Percentiles rank a stretch among this genome's conserved stretches.
These are phyloP conservation scores for Stichopus horrens DNA, from an alignment of 53 echinoderm and acorn worm genomes.

Conservation along the genomic window DNA sequence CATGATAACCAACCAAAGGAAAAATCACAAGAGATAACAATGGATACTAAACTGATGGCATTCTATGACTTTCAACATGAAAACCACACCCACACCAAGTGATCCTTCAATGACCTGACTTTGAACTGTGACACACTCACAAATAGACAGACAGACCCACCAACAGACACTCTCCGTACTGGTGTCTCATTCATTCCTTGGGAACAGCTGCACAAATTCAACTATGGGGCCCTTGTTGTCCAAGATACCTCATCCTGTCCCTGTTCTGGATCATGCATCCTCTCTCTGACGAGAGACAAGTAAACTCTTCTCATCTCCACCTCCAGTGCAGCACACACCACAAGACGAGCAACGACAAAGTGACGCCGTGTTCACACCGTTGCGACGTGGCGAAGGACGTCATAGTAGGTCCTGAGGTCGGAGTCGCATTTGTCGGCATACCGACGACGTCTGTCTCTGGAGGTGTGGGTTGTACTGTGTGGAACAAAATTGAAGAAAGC, in stretches of 20 bases:
- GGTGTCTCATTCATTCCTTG: background rate
- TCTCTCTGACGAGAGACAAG: background rate
- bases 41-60: too few relatives aligned
- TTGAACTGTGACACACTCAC: too few relatives aligned
- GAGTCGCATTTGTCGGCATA: background rate
- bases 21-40: too few relatives aligned
- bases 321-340: slow-evolving; percentile 5
- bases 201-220: background rate
- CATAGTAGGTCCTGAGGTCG: background rate
- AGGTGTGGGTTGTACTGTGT: slow-evolving; percentile 20
- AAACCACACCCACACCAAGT: too few relatives aligned
- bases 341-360: background rate
- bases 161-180: background rate
- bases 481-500: background rate
- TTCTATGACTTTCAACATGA: too few relatives aligned
- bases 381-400: background rate
- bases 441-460: background rate
- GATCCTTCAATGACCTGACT: too few relatives aligned
- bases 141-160: background rate
- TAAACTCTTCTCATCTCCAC: slow-evolving; percentile 1
- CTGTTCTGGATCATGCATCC: background rate
- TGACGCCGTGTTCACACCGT: background rate
- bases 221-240: background rate
- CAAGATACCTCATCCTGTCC: background rate
- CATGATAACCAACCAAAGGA: too few relatives aligned